Base-by-base conservation (phyloP, 2,113 vertebrate species). In the Clupea harengus region DNA sequence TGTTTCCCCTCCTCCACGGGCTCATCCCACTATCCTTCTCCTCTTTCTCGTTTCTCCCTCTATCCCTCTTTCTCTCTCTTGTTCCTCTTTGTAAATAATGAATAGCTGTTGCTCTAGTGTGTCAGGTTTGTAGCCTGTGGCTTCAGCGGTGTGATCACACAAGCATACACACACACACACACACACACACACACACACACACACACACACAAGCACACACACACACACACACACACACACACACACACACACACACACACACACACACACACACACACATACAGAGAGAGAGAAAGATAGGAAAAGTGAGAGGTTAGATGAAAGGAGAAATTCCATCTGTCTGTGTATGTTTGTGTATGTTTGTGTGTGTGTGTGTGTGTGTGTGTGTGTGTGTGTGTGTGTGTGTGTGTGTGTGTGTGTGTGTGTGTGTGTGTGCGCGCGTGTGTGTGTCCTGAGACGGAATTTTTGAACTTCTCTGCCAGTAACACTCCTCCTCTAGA, bases 161-260 rank as follows among this genome's bases (percentile, higher is more conserved):
- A 64, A 7, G 44, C 39, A 64, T 15, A 11, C 20, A 6, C 45
- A 45, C 6, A 82, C 20, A 22, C 82, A 82, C 46, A 25, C 82
- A 83, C 49, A 5, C n/a, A 32, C 82, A 20, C 82, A 60, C 82
- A 22, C 82, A 83, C 82, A 22, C 82, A 57, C 50, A 39, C 82
- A 57, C 47, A 49, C 28, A 50, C n/a, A 25, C 82, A 57, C 49
- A 32, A 52, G 60, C 52, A 20, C 50, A 57, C 82, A 20, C 82
- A 60, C 82, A 60, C 82, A 60, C 82, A 44, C 82, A 83, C 81
- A 52, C 81, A 82, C 81, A 45, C 81, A 50, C 81, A 45, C 81
- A 82, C 81, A 50, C 81, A 45, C 81, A 50, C 81, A 82, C 45
- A 82, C 81, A 82, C 81, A 82, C 81, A 82, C 81, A 82, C 82